Percentiles rank a stretch among this genome's conserved stretches.
Evolutionary conservation across 1,140 invertebrate genomes (phyloP).

Genomic region (Helicoverpa zea): DNA sequence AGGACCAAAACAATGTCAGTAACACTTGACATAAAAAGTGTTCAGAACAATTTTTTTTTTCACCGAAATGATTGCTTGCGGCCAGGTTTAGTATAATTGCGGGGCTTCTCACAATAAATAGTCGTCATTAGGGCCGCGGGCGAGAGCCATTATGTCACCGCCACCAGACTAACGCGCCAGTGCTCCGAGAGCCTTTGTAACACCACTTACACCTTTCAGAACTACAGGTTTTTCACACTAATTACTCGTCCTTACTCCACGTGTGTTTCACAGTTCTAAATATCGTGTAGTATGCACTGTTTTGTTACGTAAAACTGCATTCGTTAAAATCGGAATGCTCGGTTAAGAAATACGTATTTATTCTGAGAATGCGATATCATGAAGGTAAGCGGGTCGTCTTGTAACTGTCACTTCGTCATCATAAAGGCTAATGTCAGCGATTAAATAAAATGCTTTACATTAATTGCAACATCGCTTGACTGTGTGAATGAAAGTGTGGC

Average conservation of each 20-base stretch:
- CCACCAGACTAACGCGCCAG: conserved; percentile 6
- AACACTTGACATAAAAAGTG: conserved; percentile 10
- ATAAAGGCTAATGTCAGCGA: too few relatives aligned
- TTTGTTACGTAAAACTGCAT: conserved; percentile 27
- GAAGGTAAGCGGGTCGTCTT: too few relatives aligned
- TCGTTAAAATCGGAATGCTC: not conserved
- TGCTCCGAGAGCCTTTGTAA: conserved; percentile 48
- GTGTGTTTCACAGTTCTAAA: conserved; percentile 48
- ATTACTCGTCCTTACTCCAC: conserved; percentile 58
- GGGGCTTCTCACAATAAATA: conserved; percentile 68
- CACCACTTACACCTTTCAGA: conserved; percentile 58
- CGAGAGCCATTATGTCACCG: conserved; percentile 56
- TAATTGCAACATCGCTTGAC: too few relatives aligned
- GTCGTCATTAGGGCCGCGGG: conserved; percentile 64
- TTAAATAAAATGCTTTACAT: too few relatives aligned
- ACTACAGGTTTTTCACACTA: conserved; percentile 65
- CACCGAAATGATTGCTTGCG: conserved; percentile 30
- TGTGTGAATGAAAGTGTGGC: too few relatives aligned
- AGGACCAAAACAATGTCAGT: not conserved
- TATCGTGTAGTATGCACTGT: conserved; percentile 9
- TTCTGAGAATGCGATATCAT: too few relatives aligned
- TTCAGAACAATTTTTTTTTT: conserved; percentile 2
- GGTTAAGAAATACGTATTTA: too few relatives aligned
- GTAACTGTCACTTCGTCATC: too few relatives aligned
- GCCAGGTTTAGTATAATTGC: conserved; percentile 51